phyloP scores from a whole-genome alignment of 2,888 invertebrate species.

The Smittia aterrima region DNA sequence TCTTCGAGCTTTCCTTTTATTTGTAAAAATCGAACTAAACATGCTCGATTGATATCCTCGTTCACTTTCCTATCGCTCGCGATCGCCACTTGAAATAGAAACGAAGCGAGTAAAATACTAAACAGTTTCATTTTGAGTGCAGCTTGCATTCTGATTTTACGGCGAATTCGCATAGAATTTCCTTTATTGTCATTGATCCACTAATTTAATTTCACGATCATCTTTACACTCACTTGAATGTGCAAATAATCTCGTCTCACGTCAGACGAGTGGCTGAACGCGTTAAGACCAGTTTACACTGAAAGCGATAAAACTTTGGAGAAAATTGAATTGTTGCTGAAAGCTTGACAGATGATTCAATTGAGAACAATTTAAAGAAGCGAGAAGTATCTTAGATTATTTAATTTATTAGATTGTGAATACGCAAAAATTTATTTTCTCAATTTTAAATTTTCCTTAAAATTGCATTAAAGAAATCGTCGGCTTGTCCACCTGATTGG shows the following conservation, averaged over 20 bases:
- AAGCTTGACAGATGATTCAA: slow-evolving; percentile 10
- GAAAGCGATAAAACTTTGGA: not conserved
- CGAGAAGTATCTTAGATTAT: no score
- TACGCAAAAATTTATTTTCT: no score
- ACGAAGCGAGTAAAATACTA: not conserved
- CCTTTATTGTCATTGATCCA: not conserved
- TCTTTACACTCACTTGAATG: not conserved
- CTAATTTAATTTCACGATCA: not conserved
- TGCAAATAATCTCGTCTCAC: not conserved
- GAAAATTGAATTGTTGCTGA: slow-evolving; percentile 13
- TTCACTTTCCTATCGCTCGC: not conserved
- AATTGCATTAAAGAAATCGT: no score
- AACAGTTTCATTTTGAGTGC: slow-evolving; percentile 20
- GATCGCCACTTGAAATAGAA: not conserved
- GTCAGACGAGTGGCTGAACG: no score
- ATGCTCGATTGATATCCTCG: slow-evolving; percentile 24
- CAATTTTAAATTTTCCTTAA: no score
- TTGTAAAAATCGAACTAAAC: slow-evolving; percentile 27
- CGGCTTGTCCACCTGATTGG: no score
- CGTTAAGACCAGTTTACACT: not conserved
- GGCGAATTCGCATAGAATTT: not conserved
- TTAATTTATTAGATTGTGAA: no score
- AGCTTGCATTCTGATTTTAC: not conserved
- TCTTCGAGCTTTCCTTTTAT: slow-evolving; percentile 30
- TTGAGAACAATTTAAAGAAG: not conserved